phyloP scores from a whole-genome alignment of 1,140 invertebrate species.

The Orchestia grillus region DNA sequence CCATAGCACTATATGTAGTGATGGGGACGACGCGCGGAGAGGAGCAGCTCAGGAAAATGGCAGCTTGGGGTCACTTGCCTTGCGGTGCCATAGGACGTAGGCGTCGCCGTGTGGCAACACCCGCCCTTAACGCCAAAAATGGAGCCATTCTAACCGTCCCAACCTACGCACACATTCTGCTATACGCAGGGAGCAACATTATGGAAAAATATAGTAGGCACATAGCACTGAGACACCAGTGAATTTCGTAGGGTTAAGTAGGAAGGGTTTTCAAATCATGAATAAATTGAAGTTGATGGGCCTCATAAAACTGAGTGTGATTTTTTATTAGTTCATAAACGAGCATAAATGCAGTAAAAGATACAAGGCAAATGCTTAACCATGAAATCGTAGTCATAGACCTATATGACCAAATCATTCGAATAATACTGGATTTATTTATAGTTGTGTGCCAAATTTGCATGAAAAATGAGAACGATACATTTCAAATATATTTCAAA shows the following conservation, averaged over 20 bases:
- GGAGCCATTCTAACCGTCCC: conserved; percentile 3
- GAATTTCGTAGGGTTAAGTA: neutral
- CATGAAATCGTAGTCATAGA: no score
- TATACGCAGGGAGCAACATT: neutral
- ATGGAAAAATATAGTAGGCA: neutral
- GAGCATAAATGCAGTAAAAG: neutral
- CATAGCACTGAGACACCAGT: neutral
- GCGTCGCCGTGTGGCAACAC: conserved; percentile 6
- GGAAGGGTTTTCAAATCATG: neutral
- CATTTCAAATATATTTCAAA: no score
- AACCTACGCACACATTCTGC: neutral
- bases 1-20: neutral
- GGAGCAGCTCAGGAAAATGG: neutral
- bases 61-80: neutral
- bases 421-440: no score
- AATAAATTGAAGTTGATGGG: neutral
- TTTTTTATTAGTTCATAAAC: neutral
- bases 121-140: neutral
- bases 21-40: neutral
- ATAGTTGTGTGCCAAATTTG: no score
- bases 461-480: no score
- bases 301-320: neutral
- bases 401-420: no score
- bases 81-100: neutral
- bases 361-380: no score